These are phyloP conservation scores for Aelia acuminata DNA, from an alignment of 2,888 invertebrate species.

Conservation along the genomic window DNA sequence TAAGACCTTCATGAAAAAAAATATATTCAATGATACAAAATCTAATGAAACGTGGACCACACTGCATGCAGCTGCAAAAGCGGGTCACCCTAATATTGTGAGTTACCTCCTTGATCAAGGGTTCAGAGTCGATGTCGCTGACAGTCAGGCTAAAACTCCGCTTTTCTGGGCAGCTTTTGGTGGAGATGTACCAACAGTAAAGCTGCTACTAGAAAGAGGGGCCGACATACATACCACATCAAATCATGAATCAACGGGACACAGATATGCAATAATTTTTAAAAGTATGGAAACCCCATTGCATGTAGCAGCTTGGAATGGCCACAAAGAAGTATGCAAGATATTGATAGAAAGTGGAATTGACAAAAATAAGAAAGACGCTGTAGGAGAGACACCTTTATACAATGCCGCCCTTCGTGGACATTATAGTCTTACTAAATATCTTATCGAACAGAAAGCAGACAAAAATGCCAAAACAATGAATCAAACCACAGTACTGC, in stretches of 20 bases:
- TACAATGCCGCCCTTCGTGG: constrained; percentile 27
- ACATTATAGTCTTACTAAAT: neutral
- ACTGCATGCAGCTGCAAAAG: constrained; percentile 45
- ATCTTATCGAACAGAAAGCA: constrained; percentile 12
- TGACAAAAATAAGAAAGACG: neutral
- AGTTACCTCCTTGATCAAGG: constrained; percentile 41
- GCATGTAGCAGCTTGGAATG: constrained; percentile 29
- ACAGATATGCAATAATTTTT: constrained; percentile 13
- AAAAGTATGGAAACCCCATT: constrained; percentile 20
- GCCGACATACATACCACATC: constrained; percentile 3
- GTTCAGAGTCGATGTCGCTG: neutral
- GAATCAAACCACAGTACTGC: neutral
- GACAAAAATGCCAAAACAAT: neutral
- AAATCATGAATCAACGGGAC: neutral
- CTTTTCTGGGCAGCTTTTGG: constrained; percentile 41
- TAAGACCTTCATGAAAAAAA: constrained; percentile 34
- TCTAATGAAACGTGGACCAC: constrained; percentile 19
- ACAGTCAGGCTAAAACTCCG: neutral
- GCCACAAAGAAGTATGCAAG: constrained; percentile 8
- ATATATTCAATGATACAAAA: neutral
- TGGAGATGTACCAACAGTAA: neutral
- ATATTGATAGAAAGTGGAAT: neutral
- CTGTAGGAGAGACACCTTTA: constrained; percentile 21
- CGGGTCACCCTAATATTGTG: constrained; percentile 22
- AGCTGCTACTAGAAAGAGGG: constrained; percentile 13